These are phyloP conservation scores for Rhinogobius similis DNA, from an alignment of 2,113 vertebrate genomes.

Conservation along the genomic window DNA sequence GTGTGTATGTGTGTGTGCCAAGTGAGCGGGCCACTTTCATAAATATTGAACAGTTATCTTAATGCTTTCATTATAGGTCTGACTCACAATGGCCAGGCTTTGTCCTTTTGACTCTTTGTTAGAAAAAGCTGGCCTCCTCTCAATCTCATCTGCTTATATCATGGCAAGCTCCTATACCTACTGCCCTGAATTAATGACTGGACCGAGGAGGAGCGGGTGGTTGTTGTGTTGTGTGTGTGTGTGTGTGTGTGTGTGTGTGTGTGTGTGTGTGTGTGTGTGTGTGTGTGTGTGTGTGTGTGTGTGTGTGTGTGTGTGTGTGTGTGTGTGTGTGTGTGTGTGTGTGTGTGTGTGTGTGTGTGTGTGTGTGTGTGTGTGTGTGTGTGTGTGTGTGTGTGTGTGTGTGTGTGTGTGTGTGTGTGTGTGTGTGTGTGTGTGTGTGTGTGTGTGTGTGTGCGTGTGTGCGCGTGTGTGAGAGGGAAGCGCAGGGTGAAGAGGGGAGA, in stretches of 20 bases:
- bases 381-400: slow-evolving; percentile 1
- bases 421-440: no score
- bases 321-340: no score
- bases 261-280: no score
- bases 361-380: no score
- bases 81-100: slow-evolving; percentile 72
- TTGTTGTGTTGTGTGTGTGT: slow-evolving; percentile 20
- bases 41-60: slow-evolving; percentile 85
- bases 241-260: not conserved
- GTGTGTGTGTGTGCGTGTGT: no score
- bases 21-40: slow-evolving; percentile 73
- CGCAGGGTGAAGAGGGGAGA: not conserved
- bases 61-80: slow-evolving; percentile 78
- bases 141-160: slow-evolving; percentile 75
- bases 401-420: not conserved
- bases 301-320: no score
- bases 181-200: slow-evolving; percentile 66
- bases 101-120: slow-evolving; percentile 77
- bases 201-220: slow-evolving; percentile 3
- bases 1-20: slow-evolving; percentile 23
- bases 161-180: slow-evolving; percentile 57
- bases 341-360: no score
- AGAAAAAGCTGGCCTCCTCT: slow-evolving; percentile 61
- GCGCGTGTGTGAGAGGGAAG: not conserved
- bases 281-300: no score